Base-by-base conservation (phyloP, 2,888 invertebrate genomes). In the Aporophyla nigra region DNA sequence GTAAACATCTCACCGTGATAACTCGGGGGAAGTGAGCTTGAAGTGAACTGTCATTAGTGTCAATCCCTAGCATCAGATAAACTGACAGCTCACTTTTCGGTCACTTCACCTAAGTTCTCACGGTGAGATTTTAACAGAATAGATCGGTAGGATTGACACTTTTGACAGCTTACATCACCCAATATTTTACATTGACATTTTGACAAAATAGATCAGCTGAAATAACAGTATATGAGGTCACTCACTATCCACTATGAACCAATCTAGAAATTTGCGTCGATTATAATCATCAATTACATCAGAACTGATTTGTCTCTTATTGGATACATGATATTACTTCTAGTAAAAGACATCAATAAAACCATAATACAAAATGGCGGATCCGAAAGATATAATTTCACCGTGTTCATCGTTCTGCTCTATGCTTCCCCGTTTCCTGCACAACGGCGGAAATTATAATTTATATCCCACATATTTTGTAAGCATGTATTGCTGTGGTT, bases 361-460 rank as follows among this genome's bases (percentile, higher is more conserved):
- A 27, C 51, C 21, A 56, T 46, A 76, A 78, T 46, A 54, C 43
- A 66, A 68, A 78, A 71, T 54, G n/a, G 33, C 43, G 54, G 33
- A 71, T 58, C 67, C 61, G 33, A 61, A 74, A 76, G 71, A 74
- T 53, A 83, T 58, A 33, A 76, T 74, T 74, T 65, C 58, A 59
- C 53, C n/a, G 68, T 59, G 66, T 70, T 67, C 62, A 67, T 10
- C 62, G 84, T 83, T 84, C 76, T 76, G 84, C 61, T 80, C 71
- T 62, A 61, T 84, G 71, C 71, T 71, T 74, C 27, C 71, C 80
- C 75, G 71, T 69, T 84, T 83, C 85, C 68, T 77, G 76, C 10
- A 53, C 72, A 79, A 79, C 49, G 51, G 73, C 83, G 88, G 85
- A 88, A 83, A 88, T 88, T 84, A 84, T 88, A 82, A 88, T 84